Evolutionary conservation across 2,888 invertebrate genomes (phyloP), one percentile per base, ranked within the genome.

Genomic region (Dexiosoma caninum): DNA sequence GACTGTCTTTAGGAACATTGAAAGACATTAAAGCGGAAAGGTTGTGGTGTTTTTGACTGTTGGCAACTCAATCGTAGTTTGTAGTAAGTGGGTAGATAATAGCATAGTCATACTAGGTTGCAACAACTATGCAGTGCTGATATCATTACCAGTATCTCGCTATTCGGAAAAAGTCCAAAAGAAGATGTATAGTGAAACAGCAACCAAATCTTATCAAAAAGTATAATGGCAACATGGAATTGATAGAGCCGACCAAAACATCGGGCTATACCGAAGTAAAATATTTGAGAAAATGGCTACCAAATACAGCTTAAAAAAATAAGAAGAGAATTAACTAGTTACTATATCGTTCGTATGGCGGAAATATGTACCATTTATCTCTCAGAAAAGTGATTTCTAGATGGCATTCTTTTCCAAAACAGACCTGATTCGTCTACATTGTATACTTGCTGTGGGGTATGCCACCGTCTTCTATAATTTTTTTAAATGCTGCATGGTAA

Each of bases 31-130:
- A 46, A 49, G 49, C 32, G 21, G 2, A 21, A 64, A 35, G 46
- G 49, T 49, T 35, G 64, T 64, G 35, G 64, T 16, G 35, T 49
- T 64, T 64, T 64, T 64, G 64, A 64, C 10, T 64, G 49, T 21
- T n/a, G n/a, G 64, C 64, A 46, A 64, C 19, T 19, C 49, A 42
- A n/a, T n/a, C n/a, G n/a, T n/a, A n/a, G n/a, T n/a, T n/a, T n/a
- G n/a, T n/a, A n/a, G n/a, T n/a, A n/a, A n/a, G n/a, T n/a, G n/a
- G n/a, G n/a, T n/a, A n/a, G n/a, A n/a, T n/a, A n/a, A n/a, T n/a
- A n/a, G n/a, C n/a, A n/a, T n/a, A n/a, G n/a, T n/a, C n/a, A n/a
- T n/a, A n/a, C n/a, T n/a, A n/a, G n/a, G n/a, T n/a, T n/a, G n/a
- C n/a, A n/a, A 60, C 59, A 42, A 60, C 42, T 60, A 46, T 62